Evolutionary conservation across 2,888 invertebrate genomes (phyloP), one percentile per base, ranked within the genome.

Genomic region (Lasioglossum pauxillum): DNA sequence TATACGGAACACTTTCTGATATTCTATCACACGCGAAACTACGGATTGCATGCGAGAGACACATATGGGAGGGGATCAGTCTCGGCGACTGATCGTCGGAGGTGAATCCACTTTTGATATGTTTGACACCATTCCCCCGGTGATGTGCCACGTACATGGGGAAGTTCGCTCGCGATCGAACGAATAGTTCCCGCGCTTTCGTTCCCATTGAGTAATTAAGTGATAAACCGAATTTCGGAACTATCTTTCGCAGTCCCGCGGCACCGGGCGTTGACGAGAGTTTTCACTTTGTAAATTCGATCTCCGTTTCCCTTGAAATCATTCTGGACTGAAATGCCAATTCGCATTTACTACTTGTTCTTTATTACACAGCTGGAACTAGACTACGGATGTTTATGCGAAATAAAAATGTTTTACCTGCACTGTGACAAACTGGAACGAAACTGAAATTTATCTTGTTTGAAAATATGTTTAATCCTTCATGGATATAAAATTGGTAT

Each of bases 31-130:
- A 69, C 38, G 77, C n/a, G n/a, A n/a, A 16, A 57, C 38, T n/a
- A 16, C 31, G 38, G 23, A 19, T 83, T 75, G 84, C 75, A 83
- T 75, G 84, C 8, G 35, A 16, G 57, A 53, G 74, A 78, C 77
- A 67, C 35, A 60, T 75, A 74, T 12, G 14, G 46, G 60, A 1
- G 31, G 27, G n/a, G 23, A 69, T 60, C 16, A 16, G 77, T 60
- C 57, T 31, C 64, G 77, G 46, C 77, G 76, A 12, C 31, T 44
- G 53, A 23, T 49, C 46, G 69, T 53, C n/a, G 23, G 44, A 16
- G 38, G 23, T 35, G 46, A 74, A 74, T 75, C 57, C 71, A 10
- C 41, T 83, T 81, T 64, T 41, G 38, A 23, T 41, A 49, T 23
- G 19, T 74, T 64, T 74, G 46, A 77, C 57, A 35, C 27, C 19